Percentiles rank a stretch among this genome's conserved stretches.
Conservation (phyloP, 2,888 invertebrate genomes). For the Baccha elongata region DNA sequence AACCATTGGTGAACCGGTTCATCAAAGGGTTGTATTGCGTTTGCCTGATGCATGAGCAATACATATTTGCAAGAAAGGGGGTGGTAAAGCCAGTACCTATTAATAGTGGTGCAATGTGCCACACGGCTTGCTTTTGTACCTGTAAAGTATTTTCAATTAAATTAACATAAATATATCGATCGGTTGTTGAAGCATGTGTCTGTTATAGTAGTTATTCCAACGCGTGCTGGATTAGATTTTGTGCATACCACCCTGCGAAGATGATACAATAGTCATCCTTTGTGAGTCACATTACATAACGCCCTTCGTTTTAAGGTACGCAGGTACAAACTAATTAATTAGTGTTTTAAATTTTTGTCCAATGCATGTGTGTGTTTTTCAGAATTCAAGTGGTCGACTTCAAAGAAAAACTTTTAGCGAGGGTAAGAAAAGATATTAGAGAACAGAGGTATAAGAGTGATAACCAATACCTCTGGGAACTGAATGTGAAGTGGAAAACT, state of each 20-base stretch:
- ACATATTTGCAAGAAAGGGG: constrained; percentile 13
- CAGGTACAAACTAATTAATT: constrained; percentile 68
- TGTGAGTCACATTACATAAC: constrained; percentile 55
- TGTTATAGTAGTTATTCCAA: constrained; percentile 23
- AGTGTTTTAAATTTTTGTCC: constrained; percentile 66
- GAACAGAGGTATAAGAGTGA: not conserved
- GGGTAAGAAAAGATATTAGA: not conserved
- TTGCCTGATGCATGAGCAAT: constrained; percentile 23
- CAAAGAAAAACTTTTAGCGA: constrained; percentile 51
- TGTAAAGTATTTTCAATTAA: constrained; percentile 68
- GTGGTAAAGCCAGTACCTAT: constrained; percentile 24
- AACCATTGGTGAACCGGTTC: constrained; percentile 40
- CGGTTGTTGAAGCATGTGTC: constrained; percentile 16
- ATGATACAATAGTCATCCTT: constrained; percentile 32
- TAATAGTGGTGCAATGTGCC: constrained; percentile 48
- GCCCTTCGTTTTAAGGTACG: constrained; percentile 39
- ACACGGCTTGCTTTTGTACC: constrained; percentile 64
- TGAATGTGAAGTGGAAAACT: constrained; percentile 2
- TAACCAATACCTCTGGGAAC: constrained; percentile 24
- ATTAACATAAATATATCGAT: constrained; percentile 36
- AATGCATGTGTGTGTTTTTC: constrained; percentile 59
- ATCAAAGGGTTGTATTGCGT: constrained; percentile 46
- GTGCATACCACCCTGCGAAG: constrained; percentile 33
- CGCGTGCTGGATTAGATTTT: constrained; percentile 4
- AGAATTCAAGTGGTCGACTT: constrained; percentile 54